Conservation (phyloP, 1,140 invertebrate genomes). For the Cecropterus lyciades region DNA sequence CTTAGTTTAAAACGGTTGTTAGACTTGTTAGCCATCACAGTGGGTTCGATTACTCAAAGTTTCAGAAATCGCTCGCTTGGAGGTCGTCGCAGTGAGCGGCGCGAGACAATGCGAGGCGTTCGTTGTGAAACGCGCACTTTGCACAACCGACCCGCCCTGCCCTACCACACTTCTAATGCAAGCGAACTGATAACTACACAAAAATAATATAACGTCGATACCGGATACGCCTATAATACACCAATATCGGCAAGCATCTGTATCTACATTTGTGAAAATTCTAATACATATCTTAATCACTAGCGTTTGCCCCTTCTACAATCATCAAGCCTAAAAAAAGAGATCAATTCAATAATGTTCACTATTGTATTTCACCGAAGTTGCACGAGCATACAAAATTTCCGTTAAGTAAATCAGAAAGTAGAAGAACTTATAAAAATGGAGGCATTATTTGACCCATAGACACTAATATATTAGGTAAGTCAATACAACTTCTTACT, state of each 20-base stretch:
- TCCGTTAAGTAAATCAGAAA: too few relatives aligned
- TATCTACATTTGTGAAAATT: too few relatives aligned
- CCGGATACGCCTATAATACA: neutral
- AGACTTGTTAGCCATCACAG: constrained; percentile 4
- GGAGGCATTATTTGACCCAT: too few relatives aligned
- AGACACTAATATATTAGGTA: too few relatives aligned
- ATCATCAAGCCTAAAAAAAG: too few relatives aligned
- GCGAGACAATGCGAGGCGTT: constrained; percentile 79
- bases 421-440: too few relatives aligned
- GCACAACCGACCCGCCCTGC: constrained; percentile 65
- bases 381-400: too few relatives aligned
- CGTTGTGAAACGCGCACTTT: constrained; percentile 76
- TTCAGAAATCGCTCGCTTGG: constrained; percentile 57
- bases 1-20: neutral
- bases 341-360: too few relatives aligned
- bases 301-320: too few relatives aligned
- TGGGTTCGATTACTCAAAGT: constrained; percentile 45
- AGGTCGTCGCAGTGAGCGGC: constrained; percentile 80
- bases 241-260: neutral
- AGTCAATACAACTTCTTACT: too few relatives aligned
- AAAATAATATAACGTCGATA: neutral
- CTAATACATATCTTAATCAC: too few relatives aligned
- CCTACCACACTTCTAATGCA: constrained; percentile 43
- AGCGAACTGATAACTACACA: constrained; percentile 8
- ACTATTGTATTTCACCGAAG: too few relatives aligned